A percentile compares a stretch with the other conserved stretches of the same genome.
Evolutionary conservation across 2,113 vertebrate species (phyloP).

Genomic region (Panthera uncia): DNA sequence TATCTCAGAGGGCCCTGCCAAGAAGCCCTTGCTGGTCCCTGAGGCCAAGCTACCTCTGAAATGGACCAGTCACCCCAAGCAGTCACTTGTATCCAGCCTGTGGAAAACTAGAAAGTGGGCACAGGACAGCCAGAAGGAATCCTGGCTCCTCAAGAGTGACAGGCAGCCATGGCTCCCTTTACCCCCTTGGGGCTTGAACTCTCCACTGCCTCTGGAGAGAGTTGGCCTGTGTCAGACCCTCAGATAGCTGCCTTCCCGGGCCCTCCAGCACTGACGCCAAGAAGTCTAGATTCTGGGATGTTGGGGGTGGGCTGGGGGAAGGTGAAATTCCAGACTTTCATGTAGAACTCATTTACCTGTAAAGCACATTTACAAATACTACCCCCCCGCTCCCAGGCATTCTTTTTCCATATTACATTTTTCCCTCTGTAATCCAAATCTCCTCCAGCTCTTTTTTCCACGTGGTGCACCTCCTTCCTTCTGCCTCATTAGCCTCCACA

Average conservation of each 20-base stretch:
- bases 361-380: slow-evolving; percentile 68
- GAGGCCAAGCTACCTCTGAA: neutral
- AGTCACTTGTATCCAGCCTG: neutral
- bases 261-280: neutral
- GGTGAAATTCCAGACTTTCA: slow-evolving; percentile 69
- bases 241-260: neutral
- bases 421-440: slow-evolving; percentile 17
- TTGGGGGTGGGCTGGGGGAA: neutral
- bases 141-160: neutral
- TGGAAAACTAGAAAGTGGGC: neutral
- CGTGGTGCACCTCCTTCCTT: slow-evolving; percentile 7
- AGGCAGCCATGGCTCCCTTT: neutral
- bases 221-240: neutral
- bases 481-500: neutral
- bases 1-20: neutral
- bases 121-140: neutral
- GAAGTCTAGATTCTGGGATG: slow-evolving; percentile 62
- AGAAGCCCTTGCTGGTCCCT: neutral
- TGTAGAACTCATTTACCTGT: slow-evolving; percentile 77
- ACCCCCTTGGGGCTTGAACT: neutral
- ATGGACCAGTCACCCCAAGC: neutral
- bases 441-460: slow-evolving; percentile 53
- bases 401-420: slow-evolving; percentile 67
- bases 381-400: neutral
- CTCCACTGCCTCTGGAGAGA: neutral